phyloP scores from a whole-genome alignment of 2,888 invertebrate species.

The Enchytraeus crypticus region DNA sequence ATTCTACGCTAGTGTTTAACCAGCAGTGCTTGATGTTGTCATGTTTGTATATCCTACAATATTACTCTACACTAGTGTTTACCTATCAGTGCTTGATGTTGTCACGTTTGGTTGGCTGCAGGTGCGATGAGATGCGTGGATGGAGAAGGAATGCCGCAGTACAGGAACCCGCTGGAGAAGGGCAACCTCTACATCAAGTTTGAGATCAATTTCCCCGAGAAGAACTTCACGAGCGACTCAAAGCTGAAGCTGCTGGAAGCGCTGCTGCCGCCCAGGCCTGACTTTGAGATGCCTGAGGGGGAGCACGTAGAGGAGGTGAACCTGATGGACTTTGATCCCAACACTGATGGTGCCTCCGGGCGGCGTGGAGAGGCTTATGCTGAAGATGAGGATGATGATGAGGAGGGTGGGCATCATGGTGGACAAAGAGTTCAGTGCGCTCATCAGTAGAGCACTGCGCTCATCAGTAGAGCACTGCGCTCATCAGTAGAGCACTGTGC shows the following conservation, averaged over 20 bases:
- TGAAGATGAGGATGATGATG: conserved; percentile 60
- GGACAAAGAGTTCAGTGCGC: conserved; percentile 63
- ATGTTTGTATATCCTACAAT: no score
- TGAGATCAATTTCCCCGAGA: conserved; percentile 69
- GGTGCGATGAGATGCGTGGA: conserved; percentile 62
- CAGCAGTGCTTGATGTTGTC: no score
- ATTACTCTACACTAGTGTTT: no score
- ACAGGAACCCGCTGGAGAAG: conserved; percentile 72
- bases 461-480: no score
- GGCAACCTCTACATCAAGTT: conserved; percentile 81
- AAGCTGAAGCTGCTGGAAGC: conserved; percentile 64
- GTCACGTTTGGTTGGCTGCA: conserved; percentile 28
- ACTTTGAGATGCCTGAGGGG: conserved; percentile 60
- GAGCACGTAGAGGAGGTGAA: conserved; percentile 80
- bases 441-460: conserved; percentile 68
- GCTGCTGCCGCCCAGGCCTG: conserved; percentile 65
- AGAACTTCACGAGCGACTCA: conserved; percentile 63
- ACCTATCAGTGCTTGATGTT: no score
- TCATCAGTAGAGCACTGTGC: no score
- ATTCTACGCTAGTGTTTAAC: no score
- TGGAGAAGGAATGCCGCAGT: conserved; percentile 83
- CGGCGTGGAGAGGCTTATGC: conserved; percentile 60
- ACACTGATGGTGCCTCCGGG: conserved; percentile 51
- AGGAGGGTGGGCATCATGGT: conserved; percentile 51
- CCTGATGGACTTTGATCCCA: conserved; percentile 64